These are phyloP conservation scores for Catharus bicknelli DNA, from an alignment of 2,113 vertebrate genomes.

Conservation along the genomic window DNA sequence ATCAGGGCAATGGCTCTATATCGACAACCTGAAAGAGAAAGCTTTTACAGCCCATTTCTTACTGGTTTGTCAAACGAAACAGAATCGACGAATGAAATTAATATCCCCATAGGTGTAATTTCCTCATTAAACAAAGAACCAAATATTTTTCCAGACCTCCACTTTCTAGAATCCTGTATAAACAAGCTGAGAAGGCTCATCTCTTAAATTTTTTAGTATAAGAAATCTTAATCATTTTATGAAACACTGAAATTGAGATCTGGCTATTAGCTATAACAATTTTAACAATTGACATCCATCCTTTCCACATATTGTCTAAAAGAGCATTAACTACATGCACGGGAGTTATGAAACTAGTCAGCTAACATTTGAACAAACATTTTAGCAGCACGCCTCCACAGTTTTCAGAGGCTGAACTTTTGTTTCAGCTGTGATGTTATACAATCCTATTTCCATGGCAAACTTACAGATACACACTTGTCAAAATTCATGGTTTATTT, in stretches of 20 bases:
- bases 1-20: neutral
- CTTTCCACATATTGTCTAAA: conserved; percentile 50
- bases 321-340: conserved; percentile 45
- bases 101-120: neutral
- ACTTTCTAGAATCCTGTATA: neutral
- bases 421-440: conserved; percentile 64
- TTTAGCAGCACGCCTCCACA: conserved; percentile 44
- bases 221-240: neutral
- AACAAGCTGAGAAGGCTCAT: neutral
- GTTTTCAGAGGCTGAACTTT: conserved; percentile 64
- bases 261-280: conserved; percentile 4
- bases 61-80: neutral
- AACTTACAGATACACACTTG: conserved; percentile 60
- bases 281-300: neutral
- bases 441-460: conserved; percentile 65
- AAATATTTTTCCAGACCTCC: neutral
- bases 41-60: neutral
- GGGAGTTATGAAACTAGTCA: conserved; percentile 53
- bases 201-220: neutral
- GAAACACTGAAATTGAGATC: neutral
- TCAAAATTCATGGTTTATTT: conserved; percentile 64
- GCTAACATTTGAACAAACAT: conserved; percentile 54
- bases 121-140: neutral
- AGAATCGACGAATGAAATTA: neutral
- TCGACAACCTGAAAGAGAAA: neutral